phyloP scores from a whole-genome alignment of 2,113 vertebrate genomes.

The Rhea pennata region DNA sequence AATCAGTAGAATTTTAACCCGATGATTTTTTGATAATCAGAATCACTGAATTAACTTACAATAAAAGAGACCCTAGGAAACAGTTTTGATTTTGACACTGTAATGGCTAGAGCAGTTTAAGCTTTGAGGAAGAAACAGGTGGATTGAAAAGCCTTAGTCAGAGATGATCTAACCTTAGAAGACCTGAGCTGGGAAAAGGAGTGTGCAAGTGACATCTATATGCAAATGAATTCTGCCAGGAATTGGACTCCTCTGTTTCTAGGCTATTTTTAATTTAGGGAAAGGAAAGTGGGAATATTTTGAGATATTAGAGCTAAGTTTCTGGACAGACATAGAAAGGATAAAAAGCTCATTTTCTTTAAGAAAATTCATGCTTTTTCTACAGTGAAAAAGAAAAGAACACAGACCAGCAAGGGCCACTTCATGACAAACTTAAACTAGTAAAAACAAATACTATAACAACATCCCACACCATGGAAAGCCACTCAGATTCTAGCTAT shows the following conservation, averaged over 20 bases:
- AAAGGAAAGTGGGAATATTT: neutral
- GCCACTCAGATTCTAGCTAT: neutral
- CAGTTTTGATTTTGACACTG: neutral
- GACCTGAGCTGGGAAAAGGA: neutral
- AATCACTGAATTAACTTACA: neutral
- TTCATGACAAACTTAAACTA: neutral
- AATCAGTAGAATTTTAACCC: neutral
- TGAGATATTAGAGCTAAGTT: neutral
- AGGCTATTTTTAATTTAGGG: too few species aligned
- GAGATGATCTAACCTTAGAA: neutral
- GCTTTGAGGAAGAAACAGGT: neutral
- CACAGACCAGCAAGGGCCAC: accelerated
- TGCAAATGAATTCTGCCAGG: neutral
- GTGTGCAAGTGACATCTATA: neutral
- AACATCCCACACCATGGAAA: neutral
- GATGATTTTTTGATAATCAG: neutral
- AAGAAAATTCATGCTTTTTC: neutral
- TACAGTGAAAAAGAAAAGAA: accelerated
- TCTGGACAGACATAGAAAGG: neutral
- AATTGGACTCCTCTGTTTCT: neutral
- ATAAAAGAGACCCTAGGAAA: neutral
- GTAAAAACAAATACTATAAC: neutral
- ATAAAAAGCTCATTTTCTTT: neutral
- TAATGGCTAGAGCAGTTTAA: neutral
- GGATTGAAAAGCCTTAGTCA: neutral